Evolutionary conservation across 2,113 vertebrate species (phyloP).

Genomic region (Amblyopsis rosae): DNA sequence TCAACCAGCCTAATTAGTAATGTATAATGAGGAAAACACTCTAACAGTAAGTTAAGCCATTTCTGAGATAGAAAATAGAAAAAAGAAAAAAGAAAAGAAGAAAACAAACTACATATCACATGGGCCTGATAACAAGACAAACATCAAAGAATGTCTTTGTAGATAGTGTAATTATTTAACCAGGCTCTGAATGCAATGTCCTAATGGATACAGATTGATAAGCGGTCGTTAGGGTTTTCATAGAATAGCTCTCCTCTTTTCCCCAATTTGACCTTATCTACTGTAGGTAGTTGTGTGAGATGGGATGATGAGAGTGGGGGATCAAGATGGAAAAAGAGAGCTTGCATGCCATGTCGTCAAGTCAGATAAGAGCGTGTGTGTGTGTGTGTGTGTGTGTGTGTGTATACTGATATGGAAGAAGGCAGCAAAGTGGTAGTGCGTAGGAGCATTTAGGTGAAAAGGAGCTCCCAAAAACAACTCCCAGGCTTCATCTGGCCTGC

Average conservation of each 20-base stretch:
- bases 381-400: constrained; percentile 27
- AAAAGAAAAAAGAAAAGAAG: constrained; percentile 42
- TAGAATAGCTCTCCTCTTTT: constrained; percentile 51
- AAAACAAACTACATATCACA: constrained; percentile 68
- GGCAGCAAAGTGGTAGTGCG: constrained; percentile 51
- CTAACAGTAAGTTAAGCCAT: constrained; percentile 51
- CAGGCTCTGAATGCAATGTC: constrained; percentile 63
- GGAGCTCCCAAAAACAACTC: constrained; percentile 75
- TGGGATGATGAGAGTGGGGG: constrained; percentile 65
- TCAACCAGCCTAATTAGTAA: constrained; percentile 50
- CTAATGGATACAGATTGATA: constrained; percentile 69
- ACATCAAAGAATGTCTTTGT: constrained; percentile 83
- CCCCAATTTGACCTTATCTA: constrained; percentile 69
- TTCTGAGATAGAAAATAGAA: constrained; percentile 55
- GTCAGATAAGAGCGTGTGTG: constrained; percentile 72
- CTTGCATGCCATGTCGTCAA: constrained; percentile 77
- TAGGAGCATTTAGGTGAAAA: constrained; percentile 67
- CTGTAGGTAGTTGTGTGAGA: constrained; percentile 47
- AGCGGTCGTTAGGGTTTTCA: constrained; percentile 51
- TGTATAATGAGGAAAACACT: constrained; percentile 34
- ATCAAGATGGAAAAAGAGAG: constrained; percentile 73
- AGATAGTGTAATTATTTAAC: constrained; percentile 73
- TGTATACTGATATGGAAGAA: constrained; percentile 49
- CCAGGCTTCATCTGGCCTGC: constrained; percentile 67
- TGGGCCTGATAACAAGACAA: constrained; percentile 79